Evolutionary conservation across 1,140 invertebrate genomes (phyloP), one percentile per base, ranked within the genome.

Genomic region (Triops cancriformis): DNA sequence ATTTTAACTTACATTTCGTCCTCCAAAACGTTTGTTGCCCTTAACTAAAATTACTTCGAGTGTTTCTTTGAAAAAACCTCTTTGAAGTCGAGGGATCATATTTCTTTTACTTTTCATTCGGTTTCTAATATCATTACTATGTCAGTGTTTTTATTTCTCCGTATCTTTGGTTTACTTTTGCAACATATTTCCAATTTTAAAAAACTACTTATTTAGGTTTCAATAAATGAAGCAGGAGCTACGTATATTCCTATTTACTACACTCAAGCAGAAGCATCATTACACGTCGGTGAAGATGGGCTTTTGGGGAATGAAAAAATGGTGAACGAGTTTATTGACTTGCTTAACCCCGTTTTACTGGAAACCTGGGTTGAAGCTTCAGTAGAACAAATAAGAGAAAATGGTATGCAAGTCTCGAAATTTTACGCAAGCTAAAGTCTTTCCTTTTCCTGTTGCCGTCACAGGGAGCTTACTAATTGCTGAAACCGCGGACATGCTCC

Each of bases 351-450:
- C 7, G 26, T 78, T 26, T 23, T 78, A 10, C 27, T 74, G 23
- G 77, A 78, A 73, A 78, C 77, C n/a, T 78, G 77, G 77, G 42
- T 78, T 14, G 77, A 78, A 43, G 77, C 77, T 14, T 73, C 64
- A 11, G 77, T 41, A 42, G 72, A 78, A 26, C 73, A 74, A 2
- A 45, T 43, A 41, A 18, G 51, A 74, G 41, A 78, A 42, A 72
- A 73, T 12, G 73, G 77, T 78, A 26, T 11, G 10, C 26, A 37
- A 51, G n/a, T 42, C 18, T 72, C 1, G 1, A 18, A 18, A 64
- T 64, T 64, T 64, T 23, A 64, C 18, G 18, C 23, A 64, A 64
- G 2, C 7, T 7, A 7, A 37, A 37, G 7, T n/a, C n/a, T n/a
- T 23, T 64, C 10, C 14, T 18, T 23, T n/a, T 23, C 2, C 10